Base-by-base conservation (phyloP, 1,140 invertebrate genomes). In the Camponotus vicinus region DNA sequence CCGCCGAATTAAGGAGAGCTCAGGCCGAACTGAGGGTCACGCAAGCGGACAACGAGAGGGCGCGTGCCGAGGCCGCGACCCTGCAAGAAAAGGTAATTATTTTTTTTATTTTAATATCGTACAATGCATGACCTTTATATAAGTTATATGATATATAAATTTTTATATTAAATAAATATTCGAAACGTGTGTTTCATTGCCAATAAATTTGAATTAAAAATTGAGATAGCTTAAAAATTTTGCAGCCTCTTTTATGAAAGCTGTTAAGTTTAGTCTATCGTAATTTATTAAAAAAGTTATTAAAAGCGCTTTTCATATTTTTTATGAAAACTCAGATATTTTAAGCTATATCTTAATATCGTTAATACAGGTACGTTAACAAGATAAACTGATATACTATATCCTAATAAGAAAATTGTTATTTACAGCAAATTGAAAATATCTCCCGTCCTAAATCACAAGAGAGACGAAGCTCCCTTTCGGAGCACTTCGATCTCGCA, bases 1-100 rank as follows among this genome's bases (percentile, higher is more conserved):
- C 98, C 9, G 96, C 97, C 52, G 98, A 99, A 88, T 95, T 99
- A 79, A 96, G 98, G 91, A 96, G 98, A 91, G 98, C 98, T 42
- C 97, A 98, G 93, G 97, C 98, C 9, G 98, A 99, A 92, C 96
- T 97, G 88, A 96, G 97, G 94, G 98, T 97, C 78, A 98, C 97
- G 79, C 96, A 97, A 92, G 96, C 98, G 5, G 98, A 99, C 93
- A 98, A 98, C 86, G 98, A 99, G 90, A 96, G 98, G 92, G 97
- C 97, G 45, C 96, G 97, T 70, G 96, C 97, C 37, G 98, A 99
- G 93, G 97, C 97, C 0, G 96, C 97, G 77, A 97, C 97, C 49
- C 95, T 98, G 49, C 98, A 99, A 95, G 98, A 99, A 93, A 99
- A 99, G 95, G 95, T 95, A 69, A 87, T 13, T 34, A 18, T 32